Percentiles rank a stretch among this genome's conserved stretches.
Conservation (phyloP, 2,888 invertebrate species). For the Folsomia manolachei region DNA sequence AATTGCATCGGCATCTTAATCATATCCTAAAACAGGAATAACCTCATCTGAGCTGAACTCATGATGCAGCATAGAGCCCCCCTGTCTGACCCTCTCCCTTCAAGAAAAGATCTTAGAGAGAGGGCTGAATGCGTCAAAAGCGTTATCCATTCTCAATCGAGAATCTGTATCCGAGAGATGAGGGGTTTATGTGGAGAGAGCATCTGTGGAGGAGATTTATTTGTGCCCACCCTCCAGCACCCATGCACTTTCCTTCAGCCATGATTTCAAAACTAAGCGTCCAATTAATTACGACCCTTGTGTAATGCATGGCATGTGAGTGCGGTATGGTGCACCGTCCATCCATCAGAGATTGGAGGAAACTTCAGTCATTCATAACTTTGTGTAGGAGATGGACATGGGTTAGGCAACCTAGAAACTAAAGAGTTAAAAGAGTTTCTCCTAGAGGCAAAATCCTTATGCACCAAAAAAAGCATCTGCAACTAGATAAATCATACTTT, state of each 20-base stretch:
- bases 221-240: too few species aligned
- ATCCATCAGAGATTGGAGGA: not conserved
- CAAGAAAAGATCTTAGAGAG: not conserved
- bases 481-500: too few species aligned
- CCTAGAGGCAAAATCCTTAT: too few species aligned
- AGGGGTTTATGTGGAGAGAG: not conserved
- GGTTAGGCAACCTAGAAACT: too few species aligned
- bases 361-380: too few species aligned
- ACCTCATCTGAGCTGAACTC: not conserved
- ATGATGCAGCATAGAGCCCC: too few species aligned
- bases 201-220: constrained; percentile 14
- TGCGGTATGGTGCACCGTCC: too few species aligned
- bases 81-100: not conserved
- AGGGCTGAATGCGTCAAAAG: not conserved
- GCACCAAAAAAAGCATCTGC: too few species aligned
- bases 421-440: too few species aligned
- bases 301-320: not conserved
- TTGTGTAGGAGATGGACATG: too few species aligned
- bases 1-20: not conserved
- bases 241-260: too few species aligned
- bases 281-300: constrained; percentile 20
- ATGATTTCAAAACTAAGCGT: constrained; percentile 23
- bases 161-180: too few species aligned
- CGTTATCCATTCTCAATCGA: not conserved
- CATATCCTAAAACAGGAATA: not conserved